These are phyloP conservation scores for Caenorhabditis doughertyi DNA, from an alignment of 2,888 invertebrate genomes.

Conservation along the genomic window DNA sequence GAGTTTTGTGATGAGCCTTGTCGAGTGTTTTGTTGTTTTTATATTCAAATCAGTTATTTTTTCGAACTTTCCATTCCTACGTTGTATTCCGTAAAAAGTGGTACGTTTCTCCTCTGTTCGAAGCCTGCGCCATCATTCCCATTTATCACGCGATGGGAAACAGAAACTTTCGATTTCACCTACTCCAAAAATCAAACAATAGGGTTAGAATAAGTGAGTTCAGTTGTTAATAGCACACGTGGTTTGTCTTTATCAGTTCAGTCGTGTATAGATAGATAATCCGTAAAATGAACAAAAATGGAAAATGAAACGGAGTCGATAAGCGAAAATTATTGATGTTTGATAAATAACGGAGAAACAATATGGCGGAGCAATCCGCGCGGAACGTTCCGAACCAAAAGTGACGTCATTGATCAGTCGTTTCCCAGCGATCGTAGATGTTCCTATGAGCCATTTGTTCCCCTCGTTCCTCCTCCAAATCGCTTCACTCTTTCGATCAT, in stretches of 20 bases:
- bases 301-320: slow-evolving; percentile 23
- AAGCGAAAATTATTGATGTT: slow-evolving; percentile 38
- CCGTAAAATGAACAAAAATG: slow-evolving; percentile 24
- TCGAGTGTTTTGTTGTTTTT: background rate
- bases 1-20: too few species aligned
- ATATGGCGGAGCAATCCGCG: slow-evolving; percentile 42
- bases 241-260: slow-evolving; percentile 21
- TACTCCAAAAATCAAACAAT: slow-evolving; percentile 45
- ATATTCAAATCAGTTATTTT: background rate
- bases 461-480: background rate
- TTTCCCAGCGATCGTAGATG: slow-evolving; percentile 25
- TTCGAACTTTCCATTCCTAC: background rate
- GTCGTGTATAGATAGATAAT: background rate
- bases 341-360: slow-evolving; percentile 42
- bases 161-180: slow-evolving; percentile 43
- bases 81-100: background rate
- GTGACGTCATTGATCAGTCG: slow-evolving; percentile 44
- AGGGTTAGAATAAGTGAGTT: slow-evolving; percentile 18
- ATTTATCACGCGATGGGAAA: slow-evolving; percentile 32
- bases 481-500: slow-evolving; percentile 3
- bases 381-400: slow-evolving; percentile 38
- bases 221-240: slow-evolving; percentile 24
- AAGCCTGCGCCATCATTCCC: background rate
- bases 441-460: slow-evolving; percentile 22
- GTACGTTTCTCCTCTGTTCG: slow-evolving; percentile 30